phyloP scores from a whole-genome alignment of 2,797 vertebrate genomes.

The Neostethus bicornis region DNA sequence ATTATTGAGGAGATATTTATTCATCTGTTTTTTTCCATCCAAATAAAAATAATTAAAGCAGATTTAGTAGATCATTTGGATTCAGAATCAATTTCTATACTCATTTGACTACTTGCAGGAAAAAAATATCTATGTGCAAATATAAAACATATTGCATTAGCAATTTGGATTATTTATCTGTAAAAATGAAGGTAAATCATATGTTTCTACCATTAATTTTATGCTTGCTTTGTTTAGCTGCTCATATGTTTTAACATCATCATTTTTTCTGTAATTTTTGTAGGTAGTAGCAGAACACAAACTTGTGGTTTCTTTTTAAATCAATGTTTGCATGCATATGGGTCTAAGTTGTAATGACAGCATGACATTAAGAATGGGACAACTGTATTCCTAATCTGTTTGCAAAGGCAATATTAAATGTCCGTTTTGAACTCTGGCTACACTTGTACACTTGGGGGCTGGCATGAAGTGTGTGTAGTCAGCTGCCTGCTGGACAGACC shows the following conservation, averaged over 20 bases:
- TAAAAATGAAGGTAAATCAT: no score
- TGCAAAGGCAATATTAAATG: slow-evolving; percentile 51
- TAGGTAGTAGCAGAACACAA: neutral
- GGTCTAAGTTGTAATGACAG: neutral
- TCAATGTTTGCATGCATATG: neutral
- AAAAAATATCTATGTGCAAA: no score
- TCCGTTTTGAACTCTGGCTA: slow-evolving; percentile 50
- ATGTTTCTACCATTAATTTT: no score
- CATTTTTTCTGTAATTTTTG: neutral
- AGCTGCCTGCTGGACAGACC: slow-evolving; percentile 70
- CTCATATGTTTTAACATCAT: neutral
- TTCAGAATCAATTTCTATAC: no score
- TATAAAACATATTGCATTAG: no score
- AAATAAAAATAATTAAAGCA: no score
- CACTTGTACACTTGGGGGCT: slow-evolving; percentile 36
- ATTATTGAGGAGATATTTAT: no score
- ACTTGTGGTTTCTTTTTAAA: neutral
- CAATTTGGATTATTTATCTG: no score
- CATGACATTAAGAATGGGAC: slow-evolving; percentile 40
- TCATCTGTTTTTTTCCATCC: no score
- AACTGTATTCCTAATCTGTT: slow-evolving; percentile 40
- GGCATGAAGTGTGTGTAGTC: slow-evolving; percentile 56
- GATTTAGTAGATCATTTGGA: no score
- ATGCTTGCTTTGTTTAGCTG: no score
- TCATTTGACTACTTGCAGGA: no score